A percentile compares a stretch with the other conserved stretches of the same genome.
These are phyloP conservation scores for Oncorhynchus gorbuscha DNA, from an alignment of 2,113 vertebrate species.

Conservation along the genomic window DNA sequence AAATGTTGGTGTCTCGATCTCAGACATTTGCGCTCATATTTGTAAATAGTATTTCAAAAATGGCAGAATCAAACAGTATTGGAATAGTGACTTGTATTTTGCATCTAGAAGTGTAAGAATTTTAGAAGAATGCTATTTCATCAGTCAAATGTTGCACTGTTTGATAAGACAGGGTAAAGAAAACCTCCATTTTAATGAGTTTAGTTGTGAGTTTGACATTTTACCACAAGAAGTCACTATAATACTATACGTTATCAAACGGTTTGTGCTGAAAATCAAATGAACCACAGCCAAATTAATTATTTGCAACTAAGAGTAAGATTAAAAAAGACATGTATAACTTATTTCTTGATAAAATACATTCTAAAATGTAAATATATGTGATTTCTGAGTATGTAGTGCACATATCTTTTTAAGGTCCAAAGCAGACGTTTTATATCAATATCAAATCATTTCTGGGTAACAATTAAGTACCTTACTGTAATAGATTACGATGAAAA, in stretches of 20 bases:
- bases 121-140: background rate
- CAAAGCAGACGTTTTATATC: no score
- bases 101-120: background rate
- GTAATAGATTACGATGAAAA: no score
- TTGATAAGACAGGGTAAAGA: background rate
- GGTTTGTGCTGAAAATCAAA: background rate
- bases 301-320: background rate
- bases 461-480: no score
- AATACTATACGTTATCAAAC: background rate
- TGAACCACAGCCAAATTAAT: background rate
- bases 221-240: conserved; percentile 1
- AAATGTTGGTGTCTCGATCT: background rate
- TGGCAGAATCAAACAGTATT: no score
- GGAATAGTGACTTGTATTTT: no score
- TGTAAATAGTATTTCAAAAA: background rate
- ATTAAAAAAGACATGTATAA: background rate
- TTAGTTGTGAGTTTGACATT: background rate
- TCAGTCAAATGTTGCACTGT: background rate
- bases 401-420: no score
- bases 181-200: background rate
- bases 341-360: background rate
- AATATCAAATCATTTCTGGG: no score
- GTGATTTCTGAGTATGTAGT: background rate
- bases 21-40: background rate
- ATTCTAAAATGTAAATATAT: background rate